Evolutionary conservation across 2,888 invertebrate species (phyloP).

Genomic region (Drosophila mimetica): DNA sequence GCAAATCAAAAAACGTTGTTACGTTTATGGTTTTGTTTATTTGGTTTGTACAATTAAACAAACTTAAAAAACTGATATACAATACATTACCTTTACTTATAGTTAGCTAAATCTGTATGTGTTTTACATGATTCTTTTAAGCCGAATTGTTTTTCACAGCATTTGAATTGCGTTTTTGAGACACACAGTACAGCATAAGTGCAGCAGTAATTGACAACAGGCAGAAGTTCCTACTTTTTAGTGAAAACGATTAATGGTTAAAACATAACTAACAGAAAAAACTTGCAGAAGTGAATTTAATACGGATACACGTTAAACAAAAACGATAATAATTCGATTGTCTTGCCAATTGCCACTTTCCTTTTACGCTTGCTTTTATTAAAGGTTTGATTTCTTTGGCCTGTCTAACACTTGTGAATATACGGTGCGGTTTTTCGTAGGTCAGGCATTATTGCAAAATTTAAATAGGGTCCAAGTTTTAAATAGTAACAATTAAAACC

Average conservation of each 20-base stretch:
- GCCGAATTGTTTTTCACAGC: conserved; percentile 44
- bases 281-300: conserved; percentile 76
- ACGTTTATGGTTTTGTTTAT: conserved; percentile 25
- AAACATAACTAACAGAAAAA: conserved; percentile 55
- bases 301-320: conserved; percentile 35
- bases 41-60: conserved; percentile 56
- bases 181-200: conserved; percentile 36
- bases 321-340: conserved; percentile 46
- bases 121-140: conserved; percentile 58
- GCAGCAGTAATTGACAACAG: conserved; percentile 56
- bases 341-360: conserved; percentile 10
- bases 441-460: conserved; percentile 69
- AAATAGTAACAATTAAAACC: conserved; percentile 65
- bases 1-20: conserved; percentile 40
- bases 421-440: conserved; percentile 57
- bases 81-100: conserved; percentile 53
- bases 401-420: conserved; percentile 45
- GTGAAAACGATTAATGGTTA: conserved; percentile 62
- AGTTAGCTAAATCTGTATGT: conserved; percentile 71
- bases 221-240: conserved; percentile 80
- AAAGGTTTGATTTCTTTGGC: conserved; percentile 62
- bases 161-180: conserved; percentile 35
- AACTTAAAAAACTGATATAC: conserved; percentile 36
- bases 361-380: conserved; percentile 24
- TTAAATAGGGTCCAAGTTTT: conserved; percentile 81